A percentile compares a stretch with the other conserved stretches of the same genome.
These are phyloP conservation scores for Lycaena phlaeas DNA, from an alignment of 2,888 invertebrate species.

Conservation along the genomic window DNA sequence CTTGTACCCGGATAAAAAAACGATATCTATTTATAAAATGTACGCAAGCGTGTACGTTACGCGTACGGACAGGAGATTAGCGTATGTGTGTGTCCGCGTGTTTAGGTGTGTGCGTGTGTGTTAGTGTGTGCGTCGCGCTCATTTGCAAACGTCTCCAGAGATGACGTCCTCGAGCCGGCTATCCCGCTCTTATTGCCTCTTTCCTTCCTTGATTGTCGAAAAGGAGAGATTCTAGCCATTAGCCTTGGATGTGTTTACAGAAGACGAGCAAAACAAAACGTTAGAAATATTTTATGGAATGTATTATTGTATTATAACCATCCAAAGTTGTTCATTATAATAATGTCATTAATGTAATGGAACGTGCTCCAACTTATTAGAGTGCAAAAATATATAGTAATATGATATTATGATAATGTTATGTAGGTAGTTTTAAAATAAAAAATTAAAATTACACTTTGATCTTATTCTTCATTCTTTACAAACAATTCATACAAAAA, in stretches of 20 bases:
- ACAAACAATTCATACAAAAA: too few species aligned
- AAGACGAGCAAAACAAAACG: too few species aligned
- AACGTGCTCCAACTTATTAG: too few species aligned
- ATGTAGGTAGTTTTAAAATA: too few species aligned
- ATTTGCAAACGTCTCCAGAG: conserved; percentile 73
- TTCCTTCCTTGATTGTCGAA: conserved; percentile 66
- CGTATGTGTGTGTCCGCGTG: conserved; percentile 44
- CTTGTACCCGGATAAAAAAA: conserved; percentile 72
- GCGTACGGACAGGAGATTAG: conserved; percentile 58
- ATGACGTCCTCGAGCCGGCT: conserved; percentile 69
- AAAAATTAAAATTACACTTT: too few species aligned
- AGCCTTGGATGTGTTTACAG: conserved; percentile 26
- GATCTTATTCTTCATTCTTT: too few species aligned
- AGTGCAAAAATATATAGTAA: too few species aligned
- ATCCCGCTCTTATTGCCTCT: conserved; percentile 70
- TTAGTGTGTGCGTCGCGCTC: conserved; percentile 57
- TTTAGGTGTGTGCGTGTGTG: conserved; percentile 45
- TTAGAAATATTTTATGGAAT: too few species aligned
- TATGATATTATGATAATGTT: too few species aligned
- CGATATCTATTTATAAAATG: conserved; percentile 74
- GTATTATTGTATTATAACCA: too few species aligned
- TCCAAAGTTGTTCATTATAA: too few species aligned
- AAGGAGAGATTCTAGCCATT: conserved; percentile 59
- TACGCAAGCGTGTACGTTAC: conserved; percentile 55
- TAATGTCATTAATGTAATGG: too few species aligned